Percentiles rank a stretch among this genome's conserved stretches.
Conservation (phyloP, 2,888 invertebrate genomes). For the Calameuta pallipes region DNA sequence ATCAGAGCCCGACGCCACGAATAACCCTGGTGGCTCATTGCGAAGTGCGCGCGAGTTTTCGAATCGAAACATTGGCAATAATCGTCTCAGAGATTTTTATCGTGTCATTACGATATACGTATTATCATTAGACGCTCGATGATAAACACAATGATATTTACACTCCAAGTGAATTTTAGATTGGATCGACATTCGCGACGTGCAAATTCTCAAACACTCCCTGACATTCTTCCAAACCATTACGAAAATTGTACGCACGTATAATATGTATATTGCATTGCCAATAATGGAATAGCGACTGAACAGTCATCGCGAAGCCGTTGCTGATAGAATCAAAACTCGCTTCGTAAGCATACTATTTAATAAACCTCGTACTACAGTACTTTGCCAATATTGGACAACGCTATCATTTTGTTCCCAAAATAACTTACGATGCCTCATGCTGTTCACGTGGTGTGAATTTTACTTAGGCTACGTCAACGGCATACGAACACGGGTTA, state of each 20-base stretch:
- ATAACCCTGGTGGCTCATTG: conserved; percentile 1
- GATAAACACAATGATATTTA: background rate
- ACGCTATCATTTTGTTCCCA: background rate
- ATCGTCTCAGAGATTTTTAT: background rate
- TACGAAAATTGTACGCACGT: background rate
- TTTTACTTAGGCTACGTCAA: background rate
- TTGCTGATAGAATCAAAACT: background rate
- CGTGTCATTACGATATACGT: background rate
- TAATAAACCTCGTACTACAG: background rate
- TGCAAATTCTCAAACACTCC: background rate
- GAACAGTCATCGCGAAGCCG: background rate
- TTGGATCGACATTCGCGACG: background rate
- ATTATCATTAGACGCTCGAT: background rate
- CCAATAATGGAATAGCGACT: background rate
- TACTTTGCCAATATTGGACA: background rate
- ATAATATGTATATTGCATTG: background rate
- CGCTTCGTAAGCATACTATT: background rate
- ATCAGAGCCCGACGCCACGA: background rate
- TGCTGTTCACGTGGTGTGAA: background rate
- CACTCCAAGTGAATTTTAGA: background rate
- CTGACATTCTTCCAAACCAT: background rate
- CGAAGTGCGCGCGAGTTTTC: background rate
- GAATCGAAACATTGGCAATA: background rate
- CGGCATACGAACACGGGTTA: background rate
- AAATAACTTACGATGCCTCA: background rate